A percentile compares a stretch with the other conserved stretches of the same genome.
Conservation (phyloP, 2,113 vertebrate genomes). For the Salminus brasiliensis region DNA sequence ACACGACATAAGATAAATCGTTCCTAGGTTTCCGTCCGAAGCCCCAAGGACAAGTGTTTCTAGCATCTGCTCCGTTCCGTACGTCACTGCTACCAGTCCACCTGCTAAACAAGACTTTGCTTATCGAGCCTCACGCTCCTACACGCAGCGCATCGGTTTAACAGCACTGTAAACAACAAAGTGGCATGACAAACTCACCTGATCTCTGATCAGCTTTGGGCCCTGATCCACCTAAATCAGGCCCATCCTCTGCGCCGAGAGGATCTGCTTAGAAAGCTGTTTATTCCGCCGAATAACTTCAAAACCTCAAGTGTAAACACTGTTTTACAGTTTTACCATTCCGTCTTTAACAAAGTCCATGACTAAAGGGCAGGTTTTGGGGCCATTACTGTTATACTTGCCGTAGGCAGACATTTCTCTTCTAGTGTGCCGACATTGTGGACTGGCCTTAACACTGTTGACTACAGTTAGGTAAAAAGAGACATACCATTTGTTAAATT, state of each 20-base stretch:
- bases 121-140: background rate
- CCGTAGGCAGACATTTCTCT: background rate
- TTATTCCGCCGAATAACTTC: slow-evolving; percentile 22
- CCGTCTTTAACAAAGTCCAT: background rate
- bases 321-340: background rate
- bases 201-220: slow-evolving; percentile 7
- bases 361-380: background rate
- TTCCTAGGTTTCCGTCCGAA: background rate
- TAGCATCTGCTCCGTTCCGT: background rate
- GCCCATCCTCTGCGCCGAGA: background rate
- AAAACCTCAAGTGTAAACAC: slow-evolving; percentile 20
- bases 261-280: background rate
- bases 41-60: background rate
- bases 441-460: background rate
- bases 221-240: background rate
- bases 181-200: background rate
- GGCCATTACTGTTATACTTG: background rate
- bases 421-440: background rate
- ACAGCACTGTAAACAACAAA: slow-evolving; percentile 2
- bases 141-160: background rate
- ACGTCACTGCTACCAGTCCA: background rate
- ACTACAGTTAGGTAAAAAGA: background rate
- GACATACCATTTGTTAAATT: too few relatives aligned
- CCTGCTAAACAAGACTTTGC: slow-evolving; percentile 1
- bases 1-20: background rate